These are phyloP conservation scores for Caenorhabditis sulstoni DNA, from an alignment of 2,888 invertebrate species.

Conservation along the genomic window DNA sequence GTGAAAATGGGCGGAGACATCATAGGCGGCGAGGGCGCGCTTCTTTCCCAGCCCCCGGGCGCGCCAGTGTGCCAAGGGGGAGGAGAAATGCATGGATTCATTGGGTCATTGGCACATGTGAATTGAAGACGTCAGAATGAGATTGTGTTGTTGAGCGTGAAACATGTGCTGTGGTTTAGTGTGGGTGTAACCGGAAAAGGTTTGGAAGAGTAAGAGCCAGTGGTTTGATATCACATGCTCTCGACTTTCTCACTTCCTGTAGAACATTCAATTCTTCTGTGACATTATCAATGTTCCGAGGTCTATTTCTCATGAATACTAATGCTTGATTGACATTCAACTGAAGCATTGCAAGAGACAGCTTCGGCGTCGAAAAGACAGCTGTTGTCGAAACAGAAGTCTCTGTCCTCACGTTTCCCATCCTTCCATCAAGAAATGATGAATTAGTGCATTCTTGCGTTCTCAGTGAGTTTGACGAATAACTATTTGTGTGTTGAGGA, in stretches of 20 bases:
- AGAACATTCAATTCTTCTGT: not conserved
- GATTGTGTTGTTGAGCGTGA: slow-evolving; percentile 34
- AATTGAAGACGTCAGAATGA: slow-evolving; percentile 10
- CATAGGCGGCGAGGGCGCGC: slow-evolving; percentile 52
- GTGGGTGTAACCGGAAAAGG: not conserved
- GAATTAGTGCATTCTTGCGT: slow-evolving; percentile 56
- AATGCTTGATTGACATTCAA: slow-evolving; percentile 48
- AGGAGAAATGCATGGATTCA: slow-evolving; percentile 49
- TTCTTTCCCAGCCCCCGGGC: slow-evolving; percentile 23
- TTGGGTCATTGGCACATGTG: slow-evolving; percentile 54
- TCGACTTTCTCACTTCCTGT: slow-evolving; percentile 4
- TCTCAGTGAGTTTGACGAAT: slow-evolving; percentile 19
- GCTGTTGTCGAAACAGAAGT: slow-evolving; percentile 54
- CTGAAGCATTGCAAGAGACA: slow-evolving; percentile 30
- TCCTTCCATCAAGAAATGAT: slow-evolving; percentile 54
- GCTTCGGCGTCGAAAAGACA: slow-evolving; percentile 28
- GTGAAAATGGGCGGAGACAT: slow-evolving; percentile 61
- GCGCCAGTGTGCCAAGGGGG: slow-evolving; percentile 1
- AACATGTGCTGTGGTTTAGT: slow-evolving; percentile 14
- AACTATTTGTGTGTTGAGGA: slow-evolving; percentile 10
- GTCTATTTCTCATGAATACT: slow-evolving; percentile 41
- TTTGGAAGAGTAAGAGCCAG: slow-evolving; percentile 1
- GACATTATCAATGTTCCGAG: slow-evolving; percentile 43
- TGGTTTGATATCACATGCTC: not conserved
- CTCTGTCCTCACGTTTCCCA: slow-evolving; percentile 44